Evolutionary conservation across 2,888 invertebrate species (phyloP).

Genomic region (Drosophila subsilvestris): DNA sequence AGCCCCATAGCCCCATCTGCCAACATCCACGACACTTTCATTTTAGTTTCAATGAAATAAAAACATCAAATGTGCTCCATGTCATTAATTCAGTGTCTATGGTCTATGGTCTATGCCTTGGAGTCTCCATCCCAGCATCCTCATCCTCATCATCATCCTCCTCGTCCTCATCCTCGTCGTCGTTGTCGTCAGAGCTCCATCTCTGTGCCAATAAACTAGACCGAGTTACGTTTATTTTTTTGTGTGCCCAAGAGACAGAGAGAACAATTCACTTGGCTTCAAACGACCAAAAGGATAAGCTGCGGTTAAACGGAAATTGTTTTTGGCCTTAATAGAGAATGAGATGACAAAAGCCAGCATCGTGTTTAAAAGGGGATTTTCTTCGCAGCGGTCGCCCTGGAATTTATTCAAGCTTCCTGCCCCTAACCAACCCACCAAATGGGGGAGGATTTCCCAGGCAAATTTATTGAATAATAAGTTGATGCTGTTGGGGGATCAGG

Average conservation of each 20-base stretch:
- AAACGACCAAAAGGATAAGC: slow-evolving; percentile 38
- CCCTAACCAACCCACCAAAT: too few relatives aligned
- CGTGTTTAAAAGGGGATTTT: slow-evolving; percentile 25
- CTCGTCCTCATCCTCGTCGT: slow-evolving; percentile 7
- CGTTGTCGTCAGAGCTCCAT: slow-evolving; percentile 2
- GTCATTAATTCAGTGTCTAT: slow-evolving; percentile 42
- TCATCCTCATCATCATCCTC: not conserved
- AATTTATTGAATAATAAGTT: slow-evolving; percentile 4
- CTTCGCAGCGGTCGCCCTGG: not conserved
- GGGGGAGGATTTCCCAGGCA: not conserved
- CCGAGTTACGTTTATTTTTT: slow-evolving; percentile 45
- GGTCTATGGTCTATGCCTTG: not conserved
- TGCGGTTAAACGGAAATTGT: slow-evolving; percentile 41
- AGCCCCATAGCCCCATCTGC: not conserved
- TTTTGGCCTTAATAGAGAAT: slow-evolving; percentile 10
- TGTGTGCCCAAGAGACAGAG: slow-evolving; percentile 18
- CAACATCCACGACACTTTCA: slow-evolving; percentile 15
- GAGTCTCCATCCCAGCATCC: not conserved
- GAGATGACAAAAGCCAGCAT: slow-evolving; percentile 6
- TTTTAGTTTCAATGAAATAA: slow-evolving; percentile 35
- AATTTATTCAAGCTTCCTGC: not conserved
- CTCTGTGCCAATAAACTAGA: slow-evolving; percentile 33
- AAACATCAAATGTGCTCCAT: slow-evolving; percentile 39
- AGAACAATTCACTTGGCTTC: slow-evolving; percentile 24
- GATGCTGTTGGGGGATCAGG: not conserved